Base-by-base conservation (phyloP, 1,140 invertebrate species). In the Drosophila setifemur region DNA sequence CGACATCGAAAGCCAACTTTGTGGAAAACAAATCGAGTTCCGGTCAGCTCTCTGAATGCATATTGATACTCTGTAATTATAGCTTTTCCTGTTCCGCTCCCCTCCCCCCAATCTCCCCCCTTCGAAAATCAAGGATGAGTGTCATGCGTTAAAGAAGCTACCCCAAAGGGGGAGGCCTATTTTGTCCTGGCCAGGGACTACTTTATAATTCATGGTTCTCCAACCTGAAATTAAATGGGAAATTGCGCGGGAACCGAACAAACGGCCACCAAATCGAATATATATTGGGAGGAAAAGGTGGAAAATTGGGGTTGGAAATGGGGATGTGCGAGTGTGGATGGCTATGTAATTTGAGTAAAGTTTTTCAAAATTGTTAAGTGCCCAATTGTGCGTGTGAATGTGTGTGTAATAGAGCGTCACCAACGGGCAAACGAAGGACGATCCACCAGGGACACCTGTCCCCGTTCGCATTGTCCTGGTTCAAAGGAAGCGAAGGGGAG, bases 371-470 rank as follows among this genome's bases (percentile, higher is more conserved):
- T 85, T 71, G 54, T 61, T 63, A 75, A 86, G 70, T 66, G 63
- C 64, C 63, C 68, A 73, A 83, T 68, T 58, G 73, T 83, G 77
- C 67, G 81, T 75, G 79, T 86, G 81, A 86, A 81, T 86, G 61
- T 73, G 72, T 87, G 81, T 75, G 81, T 86, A 85, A 86, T 86
- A 75, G 79, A 83, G 64, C 78, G 78, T 85, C 78, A 83, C 71
- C 70, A 25, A 6, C 9, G 16, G 53, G 67, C 50, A n/a, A n/a
- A n/a, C 53, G 37, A 18, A 63, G 54, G 54, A 64, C 58, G 21
- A 19, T 8, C 23, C 73, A 23, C 50, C 73, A 57, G 31, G 53
- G 50, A 37, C 74, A 79, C 81, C 81, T 86, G 50, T 47, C 28
- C 69, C 23, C 23, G 66, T 85, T 85, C 79, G 69, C 78, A 82